Evolutionary conservation across 2,888 invertebrate species (phyloP).

Genomic region (Coenonympha arcania): DNA sequence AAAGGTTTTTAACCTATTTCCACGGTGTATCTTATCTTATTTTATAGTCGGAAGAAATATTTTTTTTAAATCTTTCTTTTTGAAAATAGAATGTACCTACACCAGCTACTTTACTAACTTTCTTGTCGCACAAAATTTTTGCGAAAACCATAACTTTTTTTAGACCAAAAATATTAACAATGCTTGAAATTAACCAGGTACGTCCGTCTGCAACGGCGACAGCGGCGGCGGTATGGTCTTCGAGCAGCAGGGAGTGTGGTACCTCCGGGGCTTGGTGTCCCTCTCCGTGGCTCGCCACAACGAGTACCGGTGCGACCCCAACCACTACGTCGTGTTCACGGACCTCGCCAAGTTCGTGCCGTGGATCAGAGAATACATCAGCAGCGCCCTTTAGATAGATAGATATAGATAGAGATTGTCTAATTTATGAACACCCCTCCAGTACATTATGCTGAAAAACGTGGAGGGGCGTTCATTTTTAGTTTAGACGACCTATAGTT

Average conservation of each 20-base stretch:
- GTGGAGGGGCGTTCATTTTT: too few species aligned
- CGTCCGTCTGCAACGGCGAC: slow-evolving; percentile 74
- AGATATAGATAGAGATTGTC: background rate
- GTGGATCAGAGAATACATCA: slow-evolving; percentile 59
- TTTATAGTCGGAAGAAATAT: too few species aligned
- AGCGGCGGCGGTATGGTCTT: slow-evolving; percentile 72
- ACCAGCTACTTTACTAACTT: too few species aligned
- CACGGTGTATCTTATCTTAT: too few species aligned
- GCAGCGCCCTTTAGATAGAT: background rate
- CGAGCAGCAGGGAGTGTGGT: slow-evolving; percentile 52
- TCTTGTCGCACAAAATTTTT: too few species aligned
- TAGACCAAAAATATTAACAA: background rate
- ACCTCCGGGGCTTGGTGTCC: slow-evolving; percentile 72
- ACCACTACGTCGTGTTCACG: slow-evolving; percentile 76
- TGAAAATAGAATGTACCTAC: too few species aligned
- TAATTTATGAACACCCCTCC: too few species aligned
- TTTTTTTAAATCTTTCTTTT: too few species aligned
- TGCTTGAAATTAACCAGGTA: slow-evolving; percentile 49
- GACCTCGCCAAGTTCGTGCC: slow-evolving; percentile 74
- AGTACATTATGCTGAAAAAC: too few species aligned
- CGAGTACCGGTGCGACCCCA: slow-evolving; percentile 73
- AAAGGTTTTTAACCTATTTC: too few species aligned
- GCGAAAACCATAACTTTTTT: background rate
- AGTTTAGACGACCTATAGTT: too few species aligned
- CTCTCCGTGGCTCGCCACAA: slow-evolving; percentile 74